Percentiles rank a stretch among this genome's conserved stretches.
Evolutionary conservation across 2,113 vertebrate species (phyloP).

Genomic region (Salvelinus alpinus): DNA sequence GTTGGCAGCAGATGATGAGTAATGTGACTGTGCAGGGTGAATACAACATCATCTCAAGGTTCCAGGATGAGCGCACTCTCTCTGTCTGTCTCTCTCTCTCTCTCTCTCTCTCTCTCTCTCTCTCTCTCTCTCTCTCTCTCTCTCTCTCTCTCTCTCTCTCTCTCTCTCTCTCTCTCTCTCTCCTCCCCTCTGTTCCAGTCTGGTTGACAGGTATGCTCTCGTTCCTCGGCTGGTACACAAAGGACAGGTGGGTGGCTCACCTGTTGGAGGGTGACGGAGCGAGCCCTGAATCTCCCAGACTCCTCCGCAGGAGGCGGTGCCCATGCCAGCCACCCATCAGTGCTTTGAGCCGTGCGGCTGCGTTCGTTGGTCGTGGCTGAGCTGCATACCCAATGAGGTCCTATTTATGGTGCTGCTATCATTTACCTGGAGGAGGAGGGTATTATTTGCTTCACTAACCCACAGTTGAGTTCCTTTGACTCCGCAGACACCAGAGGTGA

Average conservation of each 20-base stretch:
- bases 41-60: no score
- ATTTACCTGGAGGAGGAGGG: constrained; percentile 32
- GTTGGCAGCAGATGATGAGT: no score
- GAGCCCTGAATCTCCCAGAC: constrained; percentile 41
- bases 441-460: constrained; percentile 35
- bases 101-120: background rate
- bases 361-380: constrained; percentile 25
- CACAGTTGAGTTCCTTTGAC: constrained; percentile 51
- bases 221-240: background rate
- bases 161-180: no score
- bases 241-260: constrained; percentile 11
- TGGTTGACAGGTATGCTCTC: constrained; percentile 10
- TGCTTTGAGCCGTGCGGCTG: background rate
- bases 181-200: background rate
- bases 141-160: no score
- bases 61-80: no score
- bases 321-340: constrained; percentile 25
- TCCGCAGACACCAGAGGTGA: constrained; percentile 46
- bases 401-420: constrained; percentile 15
- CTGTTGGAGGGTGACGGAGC: constrained; percentile 30
- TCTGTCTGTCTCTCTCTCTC: background rate
- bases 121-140: background rate
- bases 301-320: constrained; percentile 30
- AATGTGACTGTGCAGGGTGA: no score
- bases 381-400: constrained; percentile 44